Evolutionary conservation across 1,140 invertebrate genomes (phyloP), one percentile per base, ranked within the genome.

Genomic region (Manduca sexta): DNA sequence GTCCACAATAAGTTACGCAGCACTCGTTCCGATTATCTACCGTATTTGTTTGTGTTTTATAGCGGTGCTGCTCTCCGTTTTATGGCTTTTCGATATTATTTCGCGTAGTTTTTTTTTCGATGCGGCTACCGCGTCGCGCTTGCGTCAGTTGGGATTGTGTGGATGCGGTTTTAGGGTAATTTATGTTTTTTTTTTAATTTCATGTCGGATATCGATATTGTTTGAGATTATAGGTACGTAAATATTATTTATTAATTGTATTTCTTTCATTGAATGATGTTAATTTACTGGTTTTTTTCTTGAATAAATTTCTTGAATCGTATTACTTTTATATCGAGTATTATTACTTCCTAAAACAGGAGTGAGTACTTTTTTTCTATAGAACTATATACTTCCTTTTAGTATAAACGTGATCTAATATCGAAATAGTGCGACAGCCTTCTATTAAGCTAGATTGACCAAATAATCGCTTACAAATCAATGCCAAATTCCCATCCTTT

Each of bases 1-100:
- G 51, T 60, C 55, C 52, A 84, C 80, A 84, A 84, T 81, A 67
- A 71, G 53, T 60, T 58, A 52, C 47, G 21, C 35, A 64, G 45
- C 76, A 72, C 77, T 80, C 66, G 76, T 62, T 69, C 64, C 72
- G 80, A 78, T 81, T 82, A 81, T 81, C 65, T 67, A 54, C 56
- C 38, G 69, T 69, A 68, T 84, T 81, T 84, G 80, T 84, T 70
- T 78, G 72, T 75, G 60, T 69, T 84, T 83, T 80, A 84, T 84
- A 68, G 76, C 74, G 72, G 69, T 75, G 65, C 64, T 61, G 49
- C 64, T 52, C 67, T 53, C 70, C 49, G 31, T 75, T 74, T 84
- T 84, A 84, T 77, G 56, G 73, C 62, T 69, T 79, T 79, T 75
- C 80, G 66, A 80, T 84, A 78, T 83, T 83, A 79, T 80, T 81